Evolutionary conservation across 2,888 invertebrate species (phyloP).

Genomic region (Lottia scabra): DNA sequence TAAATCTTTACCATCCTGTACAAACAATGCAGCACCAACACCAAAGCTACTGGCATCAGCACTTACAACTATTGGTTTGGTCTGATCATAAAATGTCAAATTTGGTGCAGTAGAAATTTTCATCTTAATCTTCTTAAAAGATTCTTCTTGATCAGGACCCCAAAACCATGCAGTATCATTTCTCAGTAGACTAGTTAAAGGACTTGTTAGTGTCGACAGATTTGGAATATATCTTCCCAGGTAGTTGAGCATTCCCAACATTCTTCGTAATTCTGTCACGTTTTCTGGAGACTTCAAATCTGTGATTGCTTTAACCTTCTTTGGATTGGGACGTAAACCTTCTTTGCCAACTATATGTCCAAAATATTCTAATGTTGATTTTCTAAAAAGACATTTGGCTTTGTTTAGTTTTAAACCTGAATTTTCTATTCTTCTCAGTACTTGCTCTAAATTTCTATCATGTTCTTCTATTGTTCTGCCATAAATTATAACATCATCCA

Average conservation of each 20-base stretch:
- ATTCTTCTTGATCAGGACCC: conserved; percentile 26
- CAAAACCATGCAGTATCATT: conserved; percentile 27
- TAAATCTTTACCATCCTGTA: conserved; percentile 19
- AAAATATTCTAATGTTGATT: not conserved
- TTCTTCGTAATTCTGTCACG: conserved; percentile 24
- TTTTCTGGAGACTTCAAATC: conserved; percentile 23
- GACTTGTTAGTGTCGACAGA: conserved; percentile 29
- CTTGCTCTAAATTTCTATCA: conserved; percentile 15
- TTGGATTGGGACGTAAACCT: conserved; percentile 29
- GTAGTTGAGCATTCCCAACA: too few species aligned
- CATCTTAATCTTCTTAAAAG: conserved; percentile 34
- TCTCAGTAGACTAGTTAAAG: conserved; percentile 26
- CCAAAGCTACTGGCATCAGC: conserved; percentile 19
- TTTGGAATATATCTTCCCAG: conserved; percentile 30
- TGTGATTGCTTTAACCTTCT: conserved; percentile 29
- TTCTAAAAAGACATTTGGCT: not conserved
- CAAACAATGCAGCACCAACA: too few species aligned
- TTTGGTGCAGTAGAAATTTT: conserved; percentile 27
- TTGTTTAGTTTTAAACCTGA: too few species aligned
- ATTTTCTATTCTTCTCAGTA: too few species aligned
- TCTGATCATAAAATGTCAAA: conserved; percentile 34
- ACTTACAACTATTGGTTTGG: conserved; percentile 36
- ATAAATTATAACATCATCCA: conserved; percentile 29
- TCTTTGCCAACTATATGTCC: conserved; percentile 12
- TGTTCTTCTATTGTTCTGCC: conserved; percentile 29